Conservation (phyloP, 2,113 vertebrate species). For the Aphyosemion australe region DNA sequence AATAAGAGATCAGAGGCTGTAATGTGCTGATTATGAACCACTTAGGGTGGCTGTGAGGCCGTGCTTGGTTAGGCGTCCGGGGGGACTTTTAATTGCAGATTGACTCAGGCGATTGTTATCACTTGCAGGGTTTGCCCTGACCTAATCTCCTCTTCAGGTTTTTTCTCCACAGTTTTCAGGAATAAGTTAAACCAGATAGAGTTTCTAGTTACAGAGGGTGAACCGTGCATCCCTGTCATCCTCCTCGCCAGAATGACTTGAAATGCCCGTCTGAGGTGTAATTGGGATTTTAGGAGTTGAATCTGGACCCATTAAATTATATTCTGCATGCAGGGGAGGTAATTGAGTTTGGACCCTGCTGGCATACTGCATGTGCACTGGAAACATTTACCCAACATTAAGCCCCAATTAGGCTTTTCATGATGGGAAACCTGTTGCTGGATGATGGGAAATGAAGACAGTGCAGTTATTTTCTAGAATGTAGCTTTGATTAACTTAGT, state of each 20-base stretch:
- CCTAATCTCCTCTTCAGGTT: conserved; percentile 19
- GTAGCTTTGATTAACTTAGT: conserved; percentile 26
- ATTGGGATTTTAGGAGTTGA: conserved; percentile 72
- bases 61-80: conserved; percentile 37
- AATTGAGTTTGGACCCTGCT: conserved; percentile 75
- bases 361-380: conserved; percentile 68
- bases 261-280: conserved; percentile 68
- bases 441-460: conserved; percentile 13
- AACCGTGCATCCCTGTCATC: conserved; percentile 16
- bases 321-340: conserved; percentile 64
- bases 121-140: conserved; percentile 37
- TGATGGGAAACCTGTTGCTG: conserved; percentile 63
- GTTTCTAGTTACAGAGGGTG: not conserved
- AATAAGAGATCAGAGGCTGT: conserved; percentile 60
- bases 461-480: not conserved
- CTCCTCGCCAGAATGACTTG: conserved; percentile 53
- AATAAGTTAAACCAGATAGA: not conserved
- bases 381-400: conserved; percentile 78
- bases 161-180: not conserved
- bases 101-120: conserved; percentile 50
- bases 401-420: conserved; percentile 64
- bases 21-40: conserved; percentile 57
- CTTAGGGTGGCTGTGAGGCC: conserved; percentile 45
- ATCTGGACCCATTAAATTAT: conserved; percentile 72
- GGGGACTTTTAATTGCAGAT: conserved; percentile 58